phyloP scores from a whole-genome alignment of 2,797 vertebrate genomes.

The Triplophysa yarkandensis region DNA sequence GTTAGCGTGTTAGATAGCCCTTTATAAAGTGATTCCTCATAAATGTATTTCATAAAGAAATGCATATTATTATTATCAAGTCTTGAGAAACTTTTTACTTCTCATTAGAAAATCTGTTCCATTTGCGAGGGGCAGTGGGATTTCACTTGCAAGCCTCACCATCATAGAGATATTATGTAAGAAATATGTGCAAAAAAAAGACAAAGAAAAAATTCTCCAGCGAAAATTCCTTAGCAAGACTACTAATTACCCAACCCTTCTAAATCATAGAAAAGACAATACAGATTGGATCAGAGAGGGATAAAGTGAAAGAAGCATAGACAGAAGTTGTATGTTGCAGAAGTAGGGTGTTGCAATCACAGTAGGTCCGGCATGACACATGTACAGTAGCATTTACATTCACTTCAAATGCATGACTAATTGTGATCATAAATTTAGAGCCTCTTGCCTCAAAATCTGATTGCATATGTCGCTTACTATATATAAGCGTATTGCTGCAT shows the following conservation, averaged over 20 bases:
- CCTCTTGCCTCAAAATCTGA: background rate
- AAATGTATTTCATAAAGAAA: background rate
- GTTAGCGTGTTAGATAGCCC: background rate
- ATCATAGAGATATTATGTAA: slow-evolving; percentile 2
- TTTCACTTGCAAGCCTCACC: background rate
- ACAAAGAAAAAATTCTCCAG: background rate
- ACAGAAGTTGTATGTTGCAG: too few species aligned
- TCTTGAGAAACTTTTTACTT: background rate
- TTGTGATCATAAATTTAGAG: background rate
- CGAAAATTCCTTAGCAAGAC: slow-evolving; percentile 29
- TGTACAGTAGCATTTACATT: background rate
- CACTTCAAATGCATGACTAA: background rate
- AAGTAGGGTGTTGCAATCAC: too few species aligned
- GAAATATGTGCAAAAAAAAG: background rate
- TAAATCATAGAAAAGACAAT: slow-evolving; percentile 40
- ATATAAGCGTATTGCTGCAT: background rate
- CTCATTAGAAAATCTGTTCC: background rate
- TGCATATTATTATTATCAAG: too few species aligned
- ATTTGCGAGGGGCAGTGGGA: background rate
- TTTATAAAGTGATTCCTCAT: background rate
- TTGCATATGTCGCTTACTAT: background rate
- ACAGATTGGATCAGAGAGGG: background rate
- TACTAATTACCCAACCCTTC: slow-evolving; percentile 27
- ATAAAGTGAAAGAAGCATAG: background rate
- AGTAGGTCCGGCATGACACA: background rate